Conservation (phyloP, 2,888 invertebrate species). For the Nymphalis urticae region DNA sequence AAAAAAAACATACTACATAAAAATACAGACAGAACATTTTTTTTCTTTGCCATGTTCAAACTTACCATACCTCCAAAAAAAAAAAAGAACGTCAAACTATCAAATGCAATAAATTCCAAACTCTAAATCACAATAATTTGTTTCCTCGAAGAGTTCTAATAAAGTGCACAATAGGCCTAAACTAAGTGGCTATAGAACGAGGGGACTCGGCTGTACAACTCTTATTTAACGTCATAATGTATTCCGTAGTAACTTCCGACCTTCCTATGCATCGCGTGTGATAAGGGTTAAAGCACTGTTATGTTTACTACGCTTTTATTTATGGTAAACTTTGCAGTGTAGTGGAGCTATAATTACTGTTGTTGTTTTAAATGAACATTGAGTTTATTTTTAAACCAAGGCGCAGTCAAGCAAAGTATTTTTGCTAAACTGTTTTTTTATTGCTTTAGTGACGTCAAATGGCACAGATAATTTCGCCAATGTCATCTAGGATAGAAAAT, state of each 20-base stretch:
- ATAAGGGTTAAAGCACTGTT: constrained; percentile 30
- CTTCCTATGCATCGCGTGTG: constrained; percentile 35
- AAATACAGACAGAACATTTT: no score
- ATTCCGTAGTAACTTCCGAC: constrained; percentile 21
- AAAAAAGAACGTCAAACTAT: background rate
- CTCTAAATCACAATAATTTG: background rate
- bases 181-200: constrained; percentile 22
- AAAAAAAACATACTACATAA: no score
- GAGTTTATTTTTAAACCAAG: no score
- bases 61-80: background rate
- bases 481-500: no score
- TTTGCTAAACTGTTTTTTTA: no score
- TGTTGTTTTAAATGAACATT: background rate
- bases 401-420: no score
- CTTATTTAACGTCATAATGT: constrained; percentile 23
- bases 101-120: background rate
- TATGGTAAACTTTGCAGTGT: constrained; percentile 11
- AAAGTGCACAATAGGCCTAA: constrained; percentile 11
- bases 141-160: constrained; percentile 1
- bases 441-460: no score
- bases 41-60: background rate
- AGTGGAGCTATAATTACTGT: constrained; percentile 3
- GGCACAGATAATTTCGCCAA: no score
- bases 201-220: constrained; percentile 18
- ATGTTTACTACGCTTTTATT: constrained; percentile 16